Evolutionary conservation across 2,888 invertebrate species (phyloP).

Genomic region (Cylindroiulus punctatus): DNA sequence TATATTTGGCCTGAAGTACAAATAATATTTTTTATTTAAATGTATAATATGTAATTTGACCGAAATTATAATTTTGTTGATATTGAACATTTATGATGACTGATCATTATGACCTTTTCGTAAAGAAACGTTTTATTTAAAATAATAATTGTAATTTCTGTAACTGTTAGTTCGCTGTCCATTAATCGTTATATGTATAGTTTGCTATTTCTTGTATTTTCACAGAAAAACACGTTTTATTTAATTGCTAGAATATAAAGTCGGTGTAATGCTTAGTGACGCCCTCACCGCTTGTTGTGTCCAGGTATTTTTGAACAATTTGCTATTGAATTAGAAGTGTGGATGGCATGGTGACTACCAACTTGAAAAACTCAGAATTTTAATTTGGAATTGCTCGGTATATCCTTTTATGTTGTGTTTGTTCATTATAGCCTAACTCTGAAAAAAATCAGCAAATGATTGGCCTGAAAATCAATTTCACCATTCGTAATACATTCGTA

Average conservation of each 20-base stretch:
- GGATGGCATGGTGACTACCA: too few relatives aligned
- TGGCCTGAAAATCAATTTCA: too few relatives aligned
- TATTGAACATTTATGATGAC: too few relatives aligned
- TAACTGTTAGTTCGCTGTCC: neutral
- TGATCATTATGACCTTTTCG: neutral
- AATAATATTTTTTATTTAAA: neutral
- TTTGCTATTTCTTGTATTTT: neutral
- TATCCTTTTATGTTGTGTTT: too few relatives aligned
- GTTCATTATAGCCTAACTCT: too few relatives aligned
- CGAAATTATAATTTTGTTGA: conserved; percentile 18
- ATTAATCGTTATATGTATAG: neutral
- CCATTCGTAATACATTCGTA: too few relatives aligned
- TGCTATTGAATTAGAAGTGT: neutral
- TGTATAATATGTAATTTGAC: neutral
- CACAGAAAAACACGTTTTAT: conserved; percentile 10
- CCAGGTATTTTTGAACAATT: neutral
- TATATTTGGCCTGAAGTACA: neutral
- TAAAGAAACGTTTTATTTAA: neutral
- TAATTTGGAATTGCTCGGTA: too few relatives aligned
- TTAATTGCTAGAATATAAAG: neutral
- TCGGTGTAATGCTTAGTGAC: neutral
- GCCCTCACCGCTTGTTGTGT: neutral
- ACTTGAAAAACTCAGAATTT: too few relatives aligned
- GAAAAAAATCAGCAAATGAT: too few relatives aligned
- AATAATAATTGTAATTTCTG: neutral